Evolutionary conservation across 2,888 invertebrate species (phyloP), one percentile per base, ranked within the genome.

Genomic region (Coenonympha glycerion): DNA sequence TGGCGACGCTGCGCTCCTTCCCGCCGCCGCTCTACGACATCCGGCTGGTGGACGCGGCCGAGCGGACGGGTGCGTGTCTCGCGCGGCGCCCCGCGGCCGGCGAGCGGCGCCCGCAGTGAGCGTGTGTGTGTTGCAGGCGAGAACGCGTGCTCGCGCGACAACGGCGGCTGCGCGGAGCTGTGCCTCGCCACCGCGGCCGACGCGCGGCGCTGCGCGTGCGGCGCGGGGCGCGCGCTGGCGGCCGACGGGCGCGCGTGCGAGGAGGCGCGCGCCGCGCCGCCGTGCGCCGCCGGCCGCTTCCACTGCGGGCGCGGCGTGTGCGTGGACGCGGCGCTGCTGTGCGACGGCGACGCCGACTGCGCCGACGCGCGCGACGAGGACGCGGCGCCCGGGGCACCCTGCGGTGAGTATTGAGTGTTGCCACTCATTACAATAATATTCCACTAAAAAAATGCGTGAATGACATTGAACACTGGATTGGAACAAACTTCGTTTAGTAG

Each of bases 301-400:
- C 83, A 88, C 61, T 93, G 93, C 69, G 76, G 76, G 6, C 75
- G 71, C 31, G 85, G 85, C 24, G 63, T 78, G 11, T 97, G 96
- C 73, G 90, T 96, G 53, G 90, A 91, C 48, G 79, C 84, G 47
- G 87, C 89, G 62, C 91, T 90, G 70, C 73, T 92, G 48, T 95
- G 95, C 73, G 93, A 95, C 80, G 93, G 92, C 0, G 90, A 91
- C 59, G 85, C 87, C 45, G 93, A 95, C 76, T 95, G 95, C 68
- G 87, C 88, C 1, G 92, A 93, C 77, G 91, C 90, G 30, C 90
- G 92, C 30, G 95, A 95, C 77, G 95, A 95, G 77, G 90, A 91
- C 65, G 77, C 84, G 18, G 78, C 85, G 30, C 79, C 85, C 0
- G 83, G 84, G 22, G 93, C 92, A 2, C 87, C 88, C 5, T 92